phyloP scores from a whole-genome alignment of 2,113 vertebrate species.

The Zootoca vivipara region DNA sequence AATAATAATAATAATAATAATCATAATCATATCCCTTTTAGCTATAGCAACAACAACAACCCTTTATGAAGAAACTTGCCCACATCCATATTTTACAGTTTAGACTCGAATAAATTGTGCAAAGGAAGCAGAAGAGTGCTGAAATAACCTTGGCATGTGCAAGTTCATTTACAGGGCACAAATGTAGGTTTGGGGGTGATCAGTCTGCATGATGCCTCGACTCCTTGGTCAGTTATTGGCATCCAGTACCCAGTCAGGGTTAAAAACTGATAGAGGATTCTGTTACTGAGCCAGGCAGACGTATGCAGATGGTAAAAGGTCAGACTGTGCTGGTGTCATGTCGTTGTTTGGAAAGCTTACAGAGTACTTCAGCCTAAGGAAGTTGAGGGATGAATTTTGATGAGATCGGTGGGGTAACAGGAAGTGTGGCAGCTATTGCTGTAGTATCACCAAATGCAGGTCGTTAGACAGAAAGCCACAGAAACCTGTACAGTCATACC shows the following conservation, averaged over 20 bases:
- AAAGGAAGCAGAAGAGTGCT: neutral
- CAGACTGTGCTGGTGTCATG: slow-evolving; percentile 65
- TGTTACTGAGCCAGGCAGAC: neutral
- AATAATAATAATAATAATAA: neutral
- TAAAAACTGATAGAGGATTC: too few relatives aligned
- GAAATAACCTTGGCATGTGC: neutral
- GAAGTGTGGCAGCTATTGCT: slow-evolving; percentile 88
- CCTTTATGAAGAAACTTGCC: neutral
- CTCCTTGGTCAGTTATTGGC: too few relatives aligned
- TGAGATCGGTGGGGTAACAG: slow-evolving; percentile 74
- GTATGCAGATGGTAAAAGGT: neutral
- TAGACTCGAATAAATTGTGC: neutral
- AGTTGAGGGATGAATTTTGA: slow-evolving; percentile 86
- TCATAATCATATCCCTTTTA: slow-evolving; percentile 4
- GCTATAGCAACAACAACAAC: neutral
- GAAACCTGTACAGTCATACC: too few relatives aligned
- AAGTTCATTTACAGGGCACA: neutral
- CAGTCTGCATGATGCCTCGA: too few relatives aligned
- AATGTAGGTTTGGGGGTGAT: too few relatives aligned
- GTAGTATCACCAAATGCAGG: slow-evolving; percentile 88
- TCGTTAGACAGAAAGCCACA: slow-evolving; percentile 34
- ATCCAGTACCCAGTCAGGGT: too few relatives aligned
- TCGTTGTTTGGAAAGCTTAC: slow-evolving; percentile 92
- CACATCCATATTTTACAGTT: neutral
- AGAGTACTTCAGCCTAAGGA: slow-evolving; percentile 89